These are phyloP conservation scores for Fregetta grallaria DNA, from an alignment of 2,113 vertebrate genomes.

Conservation along the genomic window DNA sequence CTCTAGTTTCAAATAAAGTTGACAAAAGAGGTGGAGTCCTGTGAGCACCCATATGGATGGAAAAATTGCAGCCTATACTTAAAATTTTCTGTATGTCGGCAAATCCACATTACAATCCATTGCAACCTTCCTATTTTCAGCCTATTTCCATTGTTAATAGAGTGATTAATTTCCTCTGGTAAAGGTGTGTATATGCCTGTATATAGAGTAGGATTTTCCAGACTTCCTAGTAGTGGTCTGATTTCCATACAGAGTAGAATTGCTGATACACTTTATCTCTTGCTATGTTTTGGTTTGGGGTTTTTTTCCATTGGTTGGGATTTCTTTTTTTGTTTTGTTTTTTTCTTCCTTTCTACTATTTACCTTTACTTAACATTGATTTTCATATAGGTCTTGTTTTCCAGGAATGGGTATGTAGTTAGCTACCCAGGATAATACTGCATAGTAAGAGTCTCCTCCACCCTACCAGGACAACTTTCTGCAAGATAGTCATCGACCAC, in stretches of 20 bases:
- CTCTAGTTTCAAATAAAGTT: background rate
- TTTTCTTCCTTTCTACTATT: background rate
- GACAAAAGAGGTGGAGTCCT: background rate
- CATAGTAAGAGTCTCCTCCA: background rate
- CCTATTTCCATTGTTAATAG: background rate
- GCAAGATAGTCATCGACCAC: background rate
- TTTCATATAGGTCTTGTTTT: background rate
- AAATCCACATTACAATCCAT: background rate
- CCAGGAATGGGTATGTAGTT: background rate
- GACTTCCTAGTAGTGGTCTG: background rate
- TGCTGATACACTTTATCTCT: background rate
- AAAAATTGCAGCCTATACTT: background rate
- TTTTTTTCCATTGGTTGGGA: background rate
- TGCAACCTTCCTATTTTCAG: background rate
- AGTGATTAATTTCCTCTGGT: background rate
- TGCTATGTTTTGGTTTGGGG: background rate
- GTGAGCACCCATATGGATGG: background rate
- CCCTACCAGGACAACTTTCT: background rate
- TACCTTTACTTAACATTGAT: background rate
- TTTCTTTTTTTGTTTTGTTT: background rate
- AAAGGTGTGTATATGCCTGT: background rate
- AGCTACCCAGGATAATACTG: background rate
- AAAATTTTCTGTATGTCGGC: background rate
- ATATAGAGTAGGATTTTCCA: background rate
- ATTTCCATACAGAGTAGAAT: background rate